Evolutionary conservation across 2,797 vertebrate genomes (phyloP), one percentile per base, ranked within the genome.

Genomic region (Mastacembelus armatus): DNA sequence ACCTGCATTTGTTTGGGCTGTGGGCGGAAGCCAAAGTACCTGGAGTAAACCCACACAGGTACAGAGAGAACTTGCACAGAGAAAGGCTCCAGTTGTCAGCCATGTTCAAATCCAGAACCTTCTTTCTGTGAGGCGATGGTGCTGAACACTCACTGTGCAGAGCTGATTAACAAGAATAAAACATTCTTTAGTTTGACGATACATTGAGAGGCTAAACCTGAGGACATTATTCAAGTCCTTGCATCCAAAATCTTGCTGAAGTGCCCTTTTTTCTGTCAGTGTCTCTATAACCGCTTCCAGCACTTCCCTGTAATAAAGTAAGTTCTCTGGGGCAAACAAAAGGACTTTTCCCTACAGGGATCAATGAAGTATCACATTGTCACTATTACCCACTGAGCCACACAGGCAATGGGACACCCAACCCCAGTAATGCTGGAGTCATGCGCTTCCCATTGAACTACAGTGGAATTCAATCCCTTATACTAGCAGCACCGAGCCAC

Each of bases 351-450:
- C 52, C 50, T 38, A 3, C 56, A 24, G 40, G 10, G 68, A 76
- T 84, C 75, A 61, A 74, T 85, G 77, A 64, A 72, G 65, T 77
- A 62, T 83, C 65, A 77, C 61, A 66, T 58, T 70, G 66, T 73
- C 66, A 76, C 51, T 69, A 81, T 73, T 61, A 74, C 49, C 36
- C 49, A 62, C 54, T 9, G 66, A 62, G 56, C 51, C 52, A 65
- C 64, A 51, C 52, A 35, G 38, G 55, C 56, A 60, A 61, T 9
- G 58, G 59, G 67, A 86, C 60, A 74, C 74, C 77, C 48, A 71
- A 49, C 47, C 52, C 39, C 59, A 24, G 57, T 55, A 32, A 49
- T 44, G 50, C 36, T 47, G 39, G 24, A 69, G 55, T 66, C 59
- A n/a, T n/a, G n/a, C 15, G 26, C 49, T 52, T 40, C n/a, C 0